phyloP scores from a whole-genome alignment of 2,888 invertebrate genomes.

The Petrophora chlorosata region DNA sequence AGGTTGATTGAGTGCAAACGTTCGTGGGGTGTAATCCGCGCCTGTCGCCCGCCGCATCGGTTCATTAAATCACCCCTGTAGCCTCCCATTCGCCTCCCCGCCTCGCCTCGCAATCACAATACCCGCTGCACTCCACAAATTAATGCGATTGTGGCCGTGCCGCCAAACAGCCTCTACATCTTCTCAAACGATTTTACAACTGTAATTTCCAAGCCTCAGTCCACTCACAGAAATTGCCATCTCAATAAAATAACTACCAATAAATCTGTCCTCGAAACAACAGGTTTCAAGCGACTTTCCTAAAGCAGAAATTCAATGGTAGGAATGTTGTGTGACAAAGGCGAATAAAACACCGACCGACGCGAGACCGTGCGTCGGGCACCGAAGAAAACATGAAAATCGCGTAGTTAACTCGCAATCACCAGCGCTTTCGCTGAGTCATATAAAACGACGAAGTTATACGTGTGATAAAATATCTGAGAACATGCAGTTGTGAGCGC shows the following conservation, averaged over 20 bases:
- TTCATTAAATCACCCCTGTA: slow-evolving; percentile 77
- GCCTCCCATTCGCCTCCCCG: slow-evolving; percentile 35
- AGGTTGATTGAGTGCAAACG: slow-evolving; percentile 82
- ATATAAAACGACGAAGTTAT: slow-evolving; percentile 28
- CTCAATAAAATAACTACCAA: slow-evolving; percentile 29
- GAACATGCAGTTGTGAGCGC: slow-evolving; percentile 36
- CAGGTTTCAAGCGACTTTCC: slow-evolving; percentile 35
- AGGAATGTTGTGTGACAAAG: slow-evolving; percentile 28
- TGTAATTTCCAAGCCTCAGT: slow-evolving; percentile 20
- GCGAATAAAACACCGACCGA: slow-evolving; percentile 23
- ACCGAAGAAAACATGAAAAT: slow-evolving; percentile 25
- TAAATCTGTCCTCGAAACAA: slow-evolving; percentile 36
- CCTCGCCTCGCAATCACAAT: slow-evolving; percentile 52
- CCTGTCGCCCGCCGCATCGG: slow-evolving; percentile 77
- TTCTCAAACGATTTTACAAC: slow-evolving; percentile 37
- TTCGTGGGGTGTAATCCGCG: slow-evolving; percentile 79
- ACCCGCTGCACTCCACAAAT: slow-evolving; percentile 74
- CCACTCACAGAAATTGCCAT: slow-evolving; percentile 26
- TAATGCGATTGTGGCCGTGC: slow-evolving; percentile 75
- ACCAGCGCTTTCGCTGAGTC: slow-evolving; percentile 19
- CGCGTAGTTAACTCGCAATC: slow-evolving; percentile 18
- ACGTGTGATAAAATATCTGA: slow-evolving; percentile 34
- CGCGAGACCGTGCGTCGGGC: slow-evolving; percentile 9
- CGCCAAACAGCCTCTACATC: slow-evolving; percentile 57
- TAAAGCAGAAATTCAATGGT: slow-evolving; percentile 29